Base-by-base conservation (phyloP, 2,113 vertebrate species). In the Trematocara zebra region DNA sequence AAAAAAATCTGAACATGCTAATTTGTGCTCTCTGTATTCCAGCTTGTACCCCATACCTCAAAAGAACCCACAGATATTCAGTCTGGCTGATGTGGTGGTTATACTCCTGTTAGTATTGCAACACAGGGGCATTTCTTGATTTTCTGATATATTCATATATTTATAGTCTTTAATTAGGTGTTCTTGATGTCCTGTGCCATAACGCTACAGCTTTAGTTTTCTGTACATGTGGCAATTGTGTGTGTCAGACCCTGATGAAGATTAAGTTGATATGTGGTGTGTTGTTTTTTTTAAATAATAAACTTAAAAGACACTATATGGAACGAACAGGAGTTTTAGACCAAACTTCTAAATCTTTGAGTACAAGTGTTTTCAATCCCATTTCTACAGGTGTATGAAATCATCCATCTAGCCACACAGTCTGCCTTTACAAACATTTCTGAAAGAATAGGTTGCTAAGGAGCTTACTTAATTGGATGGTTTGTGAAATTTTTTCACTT, bases 21-120 rank as follows among this genome's bases (percentile, higher is more conserved):
- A 87, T 83, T 53, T 72, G 33, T n/a, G 17, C 59, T 76, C 3
- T 83, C 57, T 31, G 12, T 87, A 33, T 47, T 44, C 14, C 54
- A 59, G 35, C 14, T 49, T 78, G 11, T 37, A 8, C 8, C 2
- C 20, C 4, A 57, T 51, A 23, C 76, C 64, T 18, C 28, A 69
- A 28, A 23, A 11, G 11, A 72, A 83, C 7, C 31, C 59, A 52
- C 4, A 56, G 17, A 14, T 52, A 1, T 37, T 52, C 9, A n/a
- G 31, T 78, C 31, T 35, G 28, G 17, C 31, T 53, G 31, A 20
- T 37, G 67, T 28, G 67, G 40, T 28, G 20, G 8, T 47, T 17
- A 8, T 57, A 72, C 20, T 72, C 14, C 67, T 72, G 67, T 72
- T 72, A 44, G 0, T 28, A 47, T 1, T 40, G 8, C 67, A 72